Evolutionary conservation across 2,113 vertebrate species (phyloP).

Genomic region (Albula glossodonta): DNA sequence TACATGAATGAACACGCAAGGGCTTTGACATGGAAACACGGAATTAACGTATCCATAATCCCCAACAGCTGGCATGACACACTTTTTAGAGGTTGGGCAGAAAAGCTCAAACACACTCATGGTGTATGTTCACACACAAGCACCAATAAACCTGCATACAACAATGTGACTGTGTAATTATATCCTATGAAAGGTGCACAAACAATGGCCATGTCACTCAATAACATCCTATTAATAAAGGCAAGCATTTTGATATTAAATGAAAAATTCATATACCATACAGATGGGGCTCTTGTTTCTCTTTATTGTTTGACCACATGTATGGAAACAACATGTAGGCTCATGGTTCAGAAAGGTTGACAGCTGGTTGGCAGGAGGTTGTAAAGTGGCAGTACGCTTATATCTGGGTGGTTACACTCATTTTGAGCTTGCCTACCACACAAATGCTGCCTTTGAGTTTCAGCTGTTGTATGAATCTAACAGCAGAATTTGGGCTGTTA

Average conservation of each 20-base stretch:
- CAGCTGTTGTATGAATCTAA: not conserved
- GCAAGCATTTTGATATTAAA: not conserved
- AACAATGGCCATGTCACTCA: not conserved
- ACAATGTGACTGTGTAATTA: not conserved
- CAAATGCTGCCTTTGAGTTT: not conserved
- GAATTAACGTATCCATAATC: not conserved
- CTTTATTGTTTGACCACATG: too few relatives aligned
- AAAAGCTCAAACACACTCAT: not conserved
- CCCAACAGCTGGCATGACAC: not conserved
- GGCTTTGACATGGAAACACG: not conserved
- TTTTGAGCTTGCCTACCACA: not conserved
- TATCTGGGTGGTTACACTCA: not conserved
- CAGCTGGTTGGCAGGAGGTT: too few relatives aligned
- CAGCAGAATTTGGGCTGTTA: not conserved
- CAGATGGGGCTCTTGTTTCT: too few relatives aligned
- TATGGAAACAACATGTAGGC: too few relatives aligned
- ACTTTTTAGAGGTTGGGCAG: not conserved
- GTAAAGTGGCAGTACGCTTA: too few relatives aligned
- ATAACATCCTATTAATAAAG: not conserved
- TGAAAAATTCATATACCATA: too few relatives aligned
- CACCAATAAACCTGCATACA: not conserved
- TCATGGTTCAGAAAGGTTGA: too few relatives aligned
- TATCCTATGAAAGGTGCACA: not conserved
- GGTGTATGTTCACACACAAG: not conserved
- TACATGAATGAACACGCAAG: not conserved